Evolutionary conservation across 2,888 invertebrate species (phyloP).

Genomic region (Xanthia icteritia): DNA sequence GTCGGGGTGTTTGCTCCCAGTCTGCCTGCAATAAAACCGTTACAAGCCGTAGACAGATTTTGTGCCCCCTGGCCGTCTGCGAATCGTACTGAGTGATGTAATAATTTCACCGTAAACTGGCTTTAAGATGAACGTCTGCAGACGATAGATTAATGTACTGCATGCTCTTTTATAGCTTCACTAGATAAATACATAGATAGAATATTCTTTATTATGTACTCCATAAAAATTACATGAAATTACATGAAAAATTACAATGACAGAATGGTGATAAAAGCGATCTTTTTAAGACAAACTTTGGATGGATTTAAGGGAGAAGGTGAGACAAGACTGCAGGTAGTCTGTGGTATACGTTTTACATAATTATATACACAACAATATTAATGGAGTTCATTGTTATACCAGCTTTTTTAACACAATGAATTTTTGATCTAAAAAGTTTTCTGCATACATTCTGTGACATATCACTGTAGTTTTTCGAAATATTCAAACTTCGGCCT

Average conservation of each 20-base stretch:
- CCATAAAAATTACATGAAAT: background rate
- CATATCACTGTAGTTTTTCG: constrained; percentile 15
- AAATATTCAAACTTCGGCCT: constrained; percentile 34
- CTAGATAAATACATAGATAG: background rate
- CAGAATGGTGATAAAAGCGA: background rate
- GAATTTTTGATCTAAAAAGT: constrained; percentile 1
- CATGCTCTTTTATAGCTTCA: background rate
- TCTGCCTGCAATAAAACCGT: constrained; percentile 74
- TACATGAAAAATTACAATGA: no score
- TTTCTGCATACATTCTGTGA: constrained; percentile 7
- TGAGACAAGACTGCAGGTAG: background rate
- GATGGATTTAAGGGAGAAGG: background rate
- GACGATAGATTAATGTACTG: constrained; percentile 41
- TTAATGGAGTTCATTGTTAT: constrained; percentile 4
- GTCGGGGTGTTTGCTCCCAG: constrained; percentile 68
- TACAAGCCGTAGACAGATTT: constrained; percentile 73
- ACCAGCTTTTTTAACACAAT: background rate
- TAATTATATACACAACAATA: background rate
- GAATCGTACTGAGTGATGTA: constrained; percentile 68
- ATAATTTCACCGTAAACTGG: constrained; percentile 70
- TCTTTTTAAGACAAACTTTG: background rate
- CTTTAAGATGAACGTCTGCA: constrained; percentile 44
- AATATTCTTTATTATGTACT: background rate
- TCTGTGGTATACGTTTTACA: background rate
- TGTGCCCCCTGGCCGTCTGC: constrained; percentile 66